A percentile compares a stretch with the other conserved stretches of the same genome.
Evolutionary conservation across 2,797 vertebrate genomes (phyloP).

Genomic region (Poeciliopsis presidionis): DNA sequence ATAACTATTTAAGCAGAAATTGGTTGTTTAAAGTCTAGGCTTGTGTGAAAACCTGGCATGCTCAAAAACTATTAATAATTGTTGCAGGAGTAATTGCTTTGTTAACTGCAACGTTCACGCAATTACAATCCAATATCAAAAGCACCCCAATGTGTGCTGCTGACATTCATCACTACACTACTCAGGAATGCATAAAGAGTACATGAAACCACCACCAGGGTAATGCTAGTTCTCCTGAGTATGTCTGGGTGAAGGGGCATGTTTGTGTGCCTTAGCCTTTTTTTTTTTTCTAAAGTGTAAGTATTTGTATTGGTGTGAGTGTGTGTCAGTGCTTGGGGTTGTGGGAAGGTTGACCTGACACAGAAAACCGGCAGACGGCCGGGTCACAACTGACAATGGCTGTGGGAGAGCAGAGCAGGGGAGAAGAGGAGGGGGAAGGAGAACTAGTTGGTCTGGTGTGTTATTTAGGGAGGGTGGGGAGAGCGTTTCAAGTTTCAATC

Average conservation of each 20-base stretch:
- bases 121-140: neutral
- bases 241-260: slow-evolving; percentile 10
- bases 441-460: slow-evolving; percentile 50
- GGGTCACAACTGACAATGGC: slow-evolving; percentile 70
- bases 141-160: neutral
- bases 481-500: slow-evolving; percentile 68
- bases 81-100: neutral
- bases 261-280: slow-evolving; percentile 35
- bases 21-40: neutral
- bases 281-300: slow-evolving; percentile 2
- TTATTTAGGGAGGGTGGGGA: slow-evolving; percentile 60
- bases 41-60: neutral
- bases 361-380: slow-evolving; percentile 67
- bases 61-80: neutral
- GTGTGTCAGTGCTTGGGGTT: slow-evolving; percentile 12
- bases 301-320: neutral
- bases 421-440: slow-evolving; percentile 15
- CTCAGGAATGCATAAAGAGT: slow-evolving; percentile 1
- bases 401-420: slow-evolving; percentile 51
- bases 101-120: neutral
- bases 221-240: slow-evolving; percentile 23
- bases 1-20: neutral
- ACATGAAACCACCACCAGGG: slow-evolving; percentile 55
- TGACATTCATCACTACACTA: slow-evolving; percentile 3
- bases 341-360: slow-evolving; percentile 56